phyloP scores from a whole-genome alignment of 2,888 invertebrate genomes.

The Biston betularia region DNA sequence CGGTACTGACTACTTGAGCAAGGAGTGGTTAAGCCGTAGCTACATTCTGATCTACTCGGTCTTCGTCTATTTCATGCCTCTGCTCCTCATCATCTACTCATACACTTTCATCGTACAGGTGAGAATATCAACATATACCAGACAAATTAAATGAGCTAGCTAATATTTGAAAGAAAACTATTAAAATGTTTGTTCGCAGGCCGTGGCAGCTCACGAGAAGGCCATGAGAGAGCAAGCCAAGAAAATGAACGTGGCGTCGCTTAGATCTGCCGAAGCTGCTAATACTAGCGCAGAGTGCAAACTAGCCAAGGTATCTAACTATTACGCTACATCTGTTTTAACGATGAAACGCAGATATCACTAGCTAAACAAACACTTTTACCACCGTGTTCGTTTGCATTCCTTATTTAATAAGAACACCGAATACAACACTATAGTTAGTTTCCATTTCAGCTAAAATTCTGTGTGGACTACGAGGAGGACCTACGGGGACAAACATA shows the following conservation, averaged over 20 bases:
- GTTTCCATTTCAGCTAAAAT: no score
- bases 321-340: not conserved
- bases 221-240: constrained; percentile 96
- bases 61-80: constrained; percentile 92
- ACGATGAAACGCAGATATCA: no score
- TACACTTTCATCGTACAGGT: constrained; percentile 95
- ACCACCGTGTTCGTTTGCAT: no score
- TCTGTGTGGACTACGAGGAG: no score
- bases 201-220: constrained; percentile 94
- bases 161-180: not conserved
- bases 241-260: constrained; percentile 96
- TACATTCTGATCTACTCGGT: constrained; percentile 93
- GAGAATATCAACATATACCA: constrained; percentile 35
- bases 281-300: constrained; percentile 94
- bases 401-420: no score
- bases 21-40: constrained; percentile 91
- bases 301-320: constrained; percentile 89
- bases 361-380: not conserved
- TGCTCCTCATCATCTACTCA: constrained; percentile 93
- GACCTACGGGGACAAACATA: no score
- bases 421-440: no score
- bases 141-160: not conserved
- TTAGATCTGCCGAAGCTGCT: constrained; percentile 91
- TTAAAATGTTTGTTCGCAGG: constrained; percentile 76
- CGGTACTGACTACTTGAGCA: constrained; percentile 94